Base-by-base conservation (phyloP, 2,113 vertebrate genomes). In the Empidonax traillii region DNA sequence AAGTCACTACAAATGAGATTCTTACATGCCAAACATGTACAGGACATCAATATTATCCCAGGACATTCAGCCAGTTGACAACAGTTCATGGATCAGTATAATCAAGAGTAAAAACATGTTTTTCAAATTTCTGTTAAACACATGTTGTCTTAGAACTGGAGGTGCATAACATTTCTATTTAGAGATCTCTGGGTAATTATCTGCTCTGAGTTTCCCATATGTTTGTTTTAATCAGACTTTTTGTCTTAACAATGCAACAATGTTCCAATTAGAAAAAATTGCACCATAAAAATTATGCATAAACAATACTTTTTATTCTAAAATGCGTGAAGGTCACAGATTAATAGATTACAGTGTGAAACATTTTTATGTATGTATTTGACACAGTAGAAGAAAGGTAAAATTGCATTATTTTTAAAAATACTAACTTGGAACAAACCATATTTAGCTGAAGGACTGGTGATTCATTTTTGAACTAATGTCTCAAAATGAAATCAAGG, bases 1-100 rank as follows among this genome's bases (percentile, higher is more conserved):
- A 85, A 78, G 27, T 69, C 74, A 79, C 52, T 92, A 51, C 76
- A 85, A 85, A 84, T 63, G 69, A 93, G 58, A 71, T 91, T 93
- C 20, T 83, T 41, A 74, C 19, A 47, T 61, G 41, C 41, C 66
- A 91, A 44, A 92, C 93, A 71, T 23, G 18, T 69, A 80, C 43
- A 85, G 46, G 77, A 77, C 55, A 80, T 76, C 58, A 87, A 13
- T 35, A 44, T 68, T 63, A 47, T 43, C 58, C 41, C 39, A 37
- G 55, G 21, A 95, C 3, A 9, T 41, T 46, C 39, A 89, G 9
- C 3, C 58, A 72, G 12, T 74, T 94, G 72, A 80, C 31, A 47
- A 3, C 12, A 63, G 22, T 25, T 76, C 52, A 67, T 1, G 14
- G 33, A 80, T 74, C 21, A 76, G 24, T 19, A 41, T 79, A 90